A percentile compares a stretch with the other conserved stretches of the same genome.
Evolutionary conservation across 2,888 invertebrate species (phyloP).

Genomic region (Cantharis lateralis): DNA sequence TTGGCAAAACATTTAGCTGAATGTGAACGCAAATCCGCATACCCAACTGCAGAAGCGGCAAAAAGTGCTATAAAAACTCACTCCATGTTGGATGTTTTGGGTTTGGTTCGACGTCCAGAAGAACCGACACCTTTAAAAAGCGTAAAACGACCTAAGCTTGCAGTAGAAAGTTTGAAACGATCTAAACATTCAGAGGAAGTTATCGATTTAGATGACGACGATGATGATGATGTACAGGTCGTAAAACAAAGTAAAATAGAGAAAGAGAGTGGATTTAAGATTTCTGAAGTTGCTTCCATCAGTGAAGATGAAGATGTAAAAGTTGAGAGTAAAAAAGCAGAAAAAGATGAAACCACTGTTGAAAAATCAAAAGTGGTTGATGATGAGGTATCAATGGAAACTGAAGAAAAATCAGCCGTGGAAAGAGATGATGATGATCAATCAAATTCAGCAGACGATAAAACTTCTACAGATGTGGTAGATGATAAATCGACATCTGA

Average conservation of each 20-base stretch:
- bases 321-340: constrained; percentile 10
- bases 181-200: background rate
- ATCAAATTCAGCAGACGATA: background rate
- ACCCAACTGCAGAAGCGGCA: constrained; percentile 67
- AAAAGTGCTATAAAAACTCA: constrained; percentile 64
- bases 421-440: background rate
- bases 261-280: background rate
- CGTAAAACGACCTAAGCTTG: constrained; percentile 6
- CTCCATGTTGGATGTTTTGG: constrained; percentile 64
- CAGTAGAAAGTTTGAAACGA: background rate
- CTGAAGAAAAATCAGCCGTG: background rate
- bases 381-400: background rate
- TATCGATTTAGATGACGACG: background rate
- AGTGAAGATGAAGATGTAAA: constrained; percentile 1
- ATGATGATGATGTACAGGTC: background rate
- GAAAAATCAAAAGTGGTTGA: background rate
- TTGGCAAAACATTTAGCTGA: constrained; percentile 74
- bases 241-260: background rate
- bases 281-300: background rate
- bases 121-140: constrained; percentile 41
- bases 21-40: constrained; percentile 75
- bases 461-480: background rate
- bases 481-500: background rate
- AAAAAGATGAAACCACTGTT: background rate
- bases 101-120: constrained; percentile 61